Base-by-base conservation (phyloP, 2,113 vertebrate species). In the Tachysurus vachellii region DNA sequence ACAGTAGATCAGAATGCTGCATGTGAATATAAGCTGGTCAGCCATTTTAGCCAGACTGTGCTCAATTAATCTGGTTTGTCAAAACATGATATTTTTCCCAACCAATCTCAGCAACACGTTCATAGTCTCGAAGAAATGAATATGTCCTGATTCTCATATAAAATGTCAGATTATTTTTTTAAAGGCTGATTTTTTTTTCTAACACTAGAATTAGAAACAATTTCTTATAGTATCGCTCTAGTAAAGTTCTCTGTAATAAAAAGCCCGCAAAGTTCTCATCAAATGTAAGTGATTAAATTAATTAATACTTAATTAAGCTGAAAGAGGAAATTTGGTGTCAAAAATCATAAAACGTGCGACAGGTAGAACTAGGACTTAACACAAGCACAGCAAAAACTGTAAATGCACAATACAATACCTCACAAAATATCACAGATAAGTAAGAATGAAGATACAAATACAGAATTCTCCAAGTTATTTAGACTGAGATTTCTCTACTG, bases 11-110 rank as follows among this genome's bases (percentile, higher is more conserved):
- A 23, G 70, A 71, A 42, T 5, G 5, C 13, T 14, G 36, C 28
- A 70, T 66, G 6, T 36, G 31, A 23, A 44, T 73, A 47, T 11
- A 47, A 47, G 42, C 12, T 64, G 42, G 44, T 5, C 28, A 85
- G 12, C 57, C 57, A 62, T 77, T 59, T 62, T 59, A 50, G 16
- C 62, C 73, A 64, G 31, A 85, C 59, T 53, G 47, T 28, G 13
- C 23, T 82, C 54, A 17, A 28, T 64, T 85, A 36, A 53, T 85
- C 71, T 19, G 56, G 9, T 8, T 3, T 76, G 47, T 53, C 26
- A 85, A 77, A 85, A 77, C 23, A 61, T 59, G 62, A 64, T 23
- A 12, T 47, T 73, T 44, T 47, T 64, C 10, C 44, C 84, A 85
- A 85, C 10, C 16, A 50, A 31, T 77, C 21, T 21, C 42, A 44